Evolutionary conservation across 2,797 vertebrate genomes (phyloP).

Genomic region (Artibeus jamaicensis): DNA sequence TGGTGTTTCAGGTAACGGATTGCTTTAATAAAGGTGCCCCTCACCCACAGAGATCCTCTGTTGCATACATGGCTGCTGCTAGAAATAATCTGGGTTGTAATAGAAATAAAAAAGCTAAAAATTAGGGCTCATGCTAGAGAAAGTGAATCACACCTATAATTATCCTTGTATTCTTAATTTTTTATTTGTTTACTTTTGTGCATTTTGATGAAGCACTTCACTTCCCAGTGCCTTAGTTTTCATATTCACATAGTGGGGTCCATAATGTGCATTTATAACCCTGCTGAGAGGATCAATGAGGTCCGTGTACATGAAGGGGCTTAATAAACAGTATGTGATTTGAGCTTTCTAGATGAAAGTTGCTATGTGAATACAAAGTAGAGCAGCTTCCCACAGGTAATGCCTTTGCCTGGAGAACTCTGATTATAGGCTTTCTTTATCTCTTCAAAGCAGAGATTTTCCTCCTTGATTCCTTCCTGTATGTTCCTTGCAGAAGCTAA

Average conservation of each 20-base stretch:
- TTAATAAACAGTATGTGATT: slow-evolving; percentile 76
- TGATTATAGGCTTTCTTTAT: slow-evolving; percentile 77
- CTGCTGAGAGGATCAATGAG: slow-evolving; percentile 70
- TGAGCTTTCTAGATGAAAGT: slow-evolving; percentile 71
- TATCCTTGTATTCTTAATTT: slow-evolving; percentile 56
- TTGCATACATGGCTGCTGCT: background rate
- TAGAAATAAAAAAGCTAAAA: slow-evolving; percentile 55
- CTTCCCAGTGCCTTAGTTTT: slow-evolving; percentile 52
- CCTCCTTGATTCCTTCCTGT: slow-evolving; percentile 69
- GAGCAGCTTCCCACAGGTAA: slow-evolving; percentile 75
- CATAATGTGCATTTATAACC: slow-evolving; percentile 66
- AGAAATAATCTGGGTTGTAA: slow-evolving; percentile 38
- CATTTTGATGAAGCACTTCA: slow-evolving; percentile 65
- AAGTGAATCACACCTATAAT: slow-evolving; percentile 42
- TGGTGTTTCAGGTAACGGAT: background rate
- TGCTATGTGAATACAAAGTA: slow-evolving; percentile 73
- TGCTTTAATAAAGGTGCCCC: slow-evolving; percentile 25
- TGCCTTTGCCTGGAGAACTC: slow-evolving; percentile 72
- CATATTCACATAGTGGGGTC: slow-evolving; percentile 59
- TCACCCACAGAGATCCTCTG: background rate
- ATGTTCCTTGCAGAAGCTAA: slow-evolving; percentile 53
- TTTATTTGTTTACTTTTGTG: slow-evolving; percentile 57
- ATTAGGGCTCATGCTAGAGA: background rate
- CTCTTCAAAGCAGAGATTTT: slow-evolving; percentile 79
- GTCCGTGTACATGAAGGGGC: slow-evolving; percentile 66